Base-by-base conservation (phyloP, 1,140 invertebrate genomes). In the Nylanderia fulva region DNA sequence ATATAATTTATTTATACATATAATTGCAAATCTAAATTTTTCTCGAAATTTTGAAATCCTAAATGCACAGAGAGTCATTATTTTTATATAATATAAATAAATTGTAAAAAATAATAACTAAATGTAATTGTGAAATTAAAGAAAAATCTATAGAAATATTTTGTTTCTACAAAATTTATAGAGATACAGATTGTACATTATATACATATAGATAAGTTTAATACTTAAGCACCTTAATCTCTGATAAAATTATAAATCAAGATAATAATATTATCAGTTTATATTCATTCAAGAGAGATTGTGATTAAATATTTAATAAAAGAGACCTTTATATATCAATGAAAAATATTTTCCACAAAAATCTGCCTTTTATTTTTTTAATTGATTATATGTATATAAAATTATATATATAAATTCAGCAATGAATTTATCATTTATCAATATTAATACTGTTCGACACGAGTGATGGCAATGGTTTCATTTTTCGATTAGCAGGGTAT, bases 1-100 rank as follows among this genome's bases (percentile, higher is more conserved):
- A 56, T 24, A 36, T 52, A 63, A 66, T 66, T 66, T 79, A 54
- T 52, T 77, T 77, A 33, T 79, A n/a, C n/a, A n/a, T n/a, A 52
- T 45, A 66, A 27, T 29, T 29, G 61, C 42, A n/a, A 45, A 29
- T 36, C 21, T 54, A 29, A 9, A n/a, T 54, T 15, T 13, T 79
- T 52, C 11, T 52, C 27, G 27, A 52, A 27, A n/a, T 48, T 48
- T 42, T 9, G 8, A 58, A 21, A 24, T 39, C 45, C 4, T 48
- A 21, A 24, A 72, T 13, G 68, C 1, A 27, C 18, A 3, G 3
- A 4, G 45, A 48, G 2, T 7, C 21, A 27, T 0, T 71, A 11
- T 52, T 69, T 27, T 52, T n/a, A 15, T 29, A n/a, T 5, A 15
- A 24, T n/a, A n/a, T 24, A 39, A 56, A 24, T 24, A n/a, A 56